Percentiles rank a stretch among this genome's conserved stretches.
These are phyloP conservation scores for Orthonyx spaldingii DNA, from an alignment of 2,113 vertebrate genomes.

Conservation along the genomic window DNA sequence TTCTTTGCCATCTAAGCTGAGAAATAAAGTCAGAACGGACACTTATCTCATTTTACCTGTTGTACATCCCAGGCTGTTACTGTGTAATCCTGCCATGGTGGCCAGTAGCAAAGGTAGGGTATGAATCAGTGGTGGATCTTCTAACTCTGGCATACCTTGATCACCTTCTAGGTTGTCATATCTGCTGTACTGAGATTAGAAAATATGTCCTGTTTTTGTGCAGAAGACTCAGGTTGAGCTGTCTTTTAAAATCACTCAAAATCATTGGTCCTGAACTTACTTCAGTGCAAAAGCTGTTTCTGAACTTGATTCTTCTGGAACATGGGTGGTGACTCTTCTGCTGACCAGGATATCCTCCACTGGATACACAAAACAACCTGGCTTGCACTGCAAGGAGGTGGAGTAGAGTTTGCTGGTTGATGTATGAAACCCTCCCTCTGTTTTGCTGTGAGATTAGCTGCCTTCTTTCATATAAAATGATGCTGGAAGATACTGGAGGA, in stretches of 20 bases:
- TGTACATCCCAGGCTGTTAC: not conserved
- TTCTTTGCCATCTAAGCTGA: not conserved
- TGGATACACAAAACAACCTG: not conserved
- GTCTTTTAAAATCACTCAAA: not conserved
- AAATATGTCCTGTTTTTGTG: not conserved
- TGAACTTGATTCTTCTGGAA: not conserved
- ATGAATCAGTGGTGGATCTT: not conserved
- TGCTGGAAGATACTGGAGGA: not conserved
- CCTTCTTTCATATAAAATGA: not conserved
- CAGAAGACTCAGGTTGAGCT: not conserved
- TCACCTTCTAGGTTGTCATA: not conserved
- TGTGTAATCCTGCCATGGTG: not conserved
- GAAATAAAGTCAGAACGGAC: not conserved
- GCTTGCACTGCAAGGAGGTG: accelerated
- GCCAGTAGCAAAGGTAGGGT: not conserved
- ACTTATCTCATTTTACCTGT: not conserved
- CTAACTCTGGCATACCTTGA: not conserved
- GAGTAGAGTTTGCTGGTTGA: not conserved
- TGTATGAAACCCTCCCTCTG: not conserved
- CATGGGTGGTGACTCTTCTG: not conserved
- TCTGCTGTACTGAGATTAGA: not conserved
- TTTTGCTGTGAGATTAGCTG: not conserved
- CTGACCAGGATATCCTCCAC: not conserved
- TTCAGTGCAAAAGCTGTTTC: not conserved
- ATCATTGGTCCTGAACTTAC: not conserved